Conservation (phyloP, 2,113 vertebrate genomes). For the Polyodon spathula region DNA sequence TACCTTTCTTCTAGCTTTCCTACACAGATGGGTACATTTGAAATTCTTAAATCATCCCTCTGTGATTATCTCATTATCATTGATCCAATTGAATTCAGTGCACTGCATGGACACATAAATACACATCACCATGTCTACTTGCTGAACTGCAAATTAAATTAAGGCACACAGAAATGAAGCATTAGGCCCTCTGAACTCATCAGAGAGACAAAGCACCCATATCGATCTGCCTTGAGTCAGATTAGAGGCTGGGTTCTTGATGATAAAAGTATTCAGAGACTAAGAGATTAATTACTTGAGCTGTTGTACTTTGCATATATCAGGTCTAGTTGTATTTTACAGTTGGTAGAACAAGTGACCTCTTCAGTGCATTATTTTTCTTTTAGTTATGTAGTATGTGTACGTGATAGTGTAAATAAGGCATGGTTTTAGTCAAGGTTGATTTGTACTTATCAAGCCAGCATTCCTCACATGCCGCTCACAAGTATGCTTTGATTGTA, state of each 20-base stretch:
- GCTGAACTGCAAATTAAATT: neutral
- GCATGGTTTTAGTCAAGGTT: too few relatives aligned
- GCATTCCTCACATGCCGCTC: too few relatives aligned
- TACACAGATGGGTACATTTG: neutral
- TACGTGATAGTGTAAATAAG: too few relatives aligned
- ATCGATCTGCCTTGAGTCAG: neutral
- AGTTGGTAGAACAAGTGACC: too few relatives aligned
- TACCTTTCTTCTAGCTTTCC: neutral
- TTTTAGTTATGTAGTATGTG: too few relatives aligned
- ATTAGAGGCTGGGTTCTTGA: neutral
- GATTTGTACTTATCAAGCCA: too few relatives aligned
- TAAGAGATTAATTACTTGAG: neutral
- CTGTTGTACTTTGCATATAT: too few relatives aligned
- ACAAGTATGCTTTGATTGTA: too few relatives aligned
- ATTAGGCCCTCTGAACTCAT: conserved; percentile 1
- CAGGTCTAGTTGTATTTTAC: too few relatives aligned
- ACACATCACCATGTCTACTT: conserved; percentile 2
- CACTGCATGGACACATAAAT: conserved; percentile 4
- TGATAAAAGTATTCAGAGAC: neutral
- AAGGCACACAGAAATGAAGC: neutral
- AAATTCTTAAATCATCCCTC: neutral
- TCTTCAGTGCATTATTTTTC: too few relatives aligned
- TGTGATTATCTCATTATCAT: conserved; percentile 20
- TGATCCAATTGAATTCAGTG: conserved; percentile 15
- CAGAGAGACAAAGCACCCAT: neutral